Evolutionary conservation across 2,888 invertebrate species (phyloP).

Genomic region (Agrotis segetum): DNA sequence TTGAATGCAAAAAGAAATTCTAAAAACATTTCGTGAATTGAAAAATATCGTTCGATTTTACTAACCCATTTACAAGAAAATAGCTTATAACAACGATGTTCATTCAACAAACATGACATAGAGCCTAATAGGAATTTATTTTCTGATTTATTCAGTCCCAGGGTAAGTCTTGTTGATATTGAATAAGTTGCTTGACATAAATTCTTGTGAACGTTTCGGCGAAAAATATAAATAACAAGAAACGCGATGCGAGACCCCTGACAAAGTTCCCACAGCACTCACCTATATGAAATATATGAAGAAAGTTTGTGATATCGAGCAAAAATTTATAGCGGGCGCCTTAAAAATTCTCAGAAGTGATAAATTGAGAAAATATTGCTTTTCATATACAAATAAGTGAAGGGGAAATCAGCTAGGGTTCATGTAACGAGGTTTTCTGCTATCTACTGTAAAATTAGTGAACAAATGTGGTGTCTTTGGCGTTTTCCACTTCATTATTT

Average conservation of each 20-base stretch:
- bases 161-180: conserved; percentile 37
- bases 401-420: conserved; percentile 7
- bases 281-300: conserved; percentile 54
- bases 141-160: conserved; percentile 33
- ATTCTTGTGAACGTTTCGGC: conserved; percentile 38
- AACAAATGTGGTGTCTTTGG: too few species aligned
- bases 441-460: neutral
- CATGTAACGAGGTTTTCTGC: conserved; percentile 17
- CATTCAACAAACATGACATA: conserved; percentile 25
- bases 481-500: too few species aligned
- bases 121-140: conserved; percentile 36
- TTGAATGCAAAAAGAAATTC: conserved; percentile 1
- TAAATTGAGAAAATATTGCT: conserved; percentile 56
- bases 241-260: conserved; percentile 30
- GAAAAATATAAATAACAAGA: conserved; percentile 49
- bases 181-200: conserved; percentile 51
- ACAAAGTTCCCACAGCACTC: conserved; percentile 43
- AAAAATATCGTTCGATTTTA: neutral
- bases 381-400: conserved; percentile 43
- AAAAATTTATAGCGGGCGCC: conserved; percentile 52
- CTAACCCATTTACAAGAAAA: conserved; percentile 13
- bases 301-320: conserved; percentile 56
- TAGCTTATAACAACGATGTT: conserved; percentile 4
- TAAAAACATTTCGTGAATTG: neutral
- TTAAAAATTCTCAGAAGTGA: conserved; percentile 48